Conservation (phyloP, 2,797 vertebrate species). For the Halcyon badia region DNA sequence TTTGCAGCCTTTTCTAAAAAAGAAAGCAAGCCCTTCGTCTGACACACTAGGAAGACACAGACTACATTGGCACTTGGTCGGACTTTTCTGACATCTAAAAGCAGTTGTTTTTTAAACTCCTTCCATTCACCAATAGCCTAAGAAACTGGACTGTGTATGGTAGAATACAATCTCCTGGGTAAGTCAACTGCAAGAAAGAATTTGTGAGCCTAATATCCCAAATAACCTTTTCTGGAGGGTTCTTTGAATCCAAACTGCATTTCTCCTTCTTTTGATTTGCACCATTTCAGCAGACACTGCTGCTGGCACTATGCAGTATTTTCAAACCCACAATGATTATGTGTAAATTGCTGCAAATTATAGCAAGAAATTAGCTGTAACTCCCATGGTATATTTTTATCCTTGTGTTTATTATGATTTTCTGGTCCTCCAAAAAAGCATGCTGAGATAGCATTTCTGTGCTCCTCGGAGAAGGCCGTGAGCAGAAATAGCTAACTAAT, state of each 20-base stretch:
- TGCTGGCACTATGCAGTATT: slow-evolving; percentile 18
- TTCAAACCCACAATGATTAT: slow-evolving; percentile 43
- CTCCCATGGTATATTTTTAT: slow-evolving; percentile 51
- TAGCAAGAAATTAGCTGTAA: slow-evolving; percentile 59
- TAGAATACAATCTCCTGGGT: background rate
- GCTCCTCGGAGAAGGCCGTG: slow-evolving; percentile 44
- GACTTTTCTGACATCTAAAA: background rate
- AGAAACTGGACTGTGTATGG: background rate
- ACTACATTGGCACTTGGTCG: background rate
- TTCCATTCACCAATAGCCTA: background rate
- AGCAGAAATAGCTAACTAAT: slow-evolving; percentile 63
- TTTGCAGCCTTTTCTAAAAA: background rate
- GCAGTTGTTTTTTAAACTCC: background rate
- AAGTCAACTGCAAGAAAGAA: background rate
- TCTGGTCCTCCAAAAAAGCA: slow-evolving; percentile 41
- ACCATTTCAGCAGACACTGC: background rate
- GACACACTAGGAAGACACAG: background rate
- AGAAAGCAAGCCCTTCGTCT: background rate
- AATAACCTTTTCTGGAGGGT: background rate
- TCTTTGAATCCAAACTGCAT: background rate
- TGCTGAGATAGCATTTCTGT: slow-evolving; percentile 56
- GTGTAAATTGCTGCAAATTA: slow-evolving; percentile 66
- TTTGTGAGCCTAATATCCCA: background rate
- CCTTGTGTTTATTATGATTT: slow-evolving; percentile 45
- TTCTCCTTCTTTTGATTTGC: slow-evolving; percentile 19